These are phyloP conservation scores for Leucophora obtusa DNA, from an alignment of 2,888 invertebrate genomes.

Conservation along the genomic window DNA sequence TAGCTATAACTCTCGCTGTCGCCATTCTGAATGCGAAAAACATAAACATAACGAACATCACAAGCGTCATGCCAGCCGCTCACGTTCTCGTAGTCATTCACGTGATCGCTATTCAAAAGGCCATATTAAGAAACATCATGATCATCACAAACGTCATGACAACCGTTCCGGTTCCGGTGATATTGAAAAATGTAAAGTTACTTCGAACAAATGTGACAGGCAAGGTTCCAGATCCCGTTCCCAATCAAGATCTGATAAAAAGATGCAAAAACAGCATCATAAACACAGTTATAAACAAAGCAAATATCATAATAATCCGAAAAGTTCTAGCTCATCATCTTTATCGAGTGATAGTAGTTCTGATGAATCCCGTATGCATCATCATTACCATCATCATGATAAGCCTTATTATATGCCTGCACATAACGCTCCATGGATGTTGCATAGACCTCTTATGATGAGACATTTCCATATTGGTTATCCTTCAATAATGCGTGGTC, in stretches of 20 bases:
- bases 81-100: constrained; percentile 37
- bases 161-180: constrained; percentile 24
- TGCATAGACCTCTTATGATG: background rate
- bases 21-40: background rate
- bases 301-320: background rate
- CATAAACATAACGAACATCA: constrained; percentile 25
- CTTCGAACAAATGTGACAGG: background rate
- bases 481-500: constrained; percentile 20
- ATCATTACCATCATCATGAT: background rate
- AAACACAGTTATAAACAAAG: background rate
- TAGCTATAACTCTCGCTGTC: no score
- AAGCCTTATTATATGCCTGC: background rate
- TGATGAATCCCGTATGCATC: constrained; percentile 7
- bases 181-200: constrained; percentile 6
- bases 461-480: background rate
- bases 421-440: constrained; percentile 2
- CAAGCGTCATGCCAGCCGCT: constrained; percentile 18
- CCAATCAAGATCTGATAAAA: background rate
- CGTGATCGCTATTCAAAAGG: background rate
- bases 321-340: constrained; percentile 1
- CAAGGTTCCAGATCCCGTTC: constrained; percentile 6
- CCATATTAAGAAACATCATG: background rate
- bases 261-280: background rate
- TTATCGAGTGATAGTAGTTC: constrained; percentile 12
- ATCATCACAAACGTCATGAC: background rate